Base-by-base conservation (phyloP, 2,888 invertebrate genomes). In the Brenthis hecate region DNA sequence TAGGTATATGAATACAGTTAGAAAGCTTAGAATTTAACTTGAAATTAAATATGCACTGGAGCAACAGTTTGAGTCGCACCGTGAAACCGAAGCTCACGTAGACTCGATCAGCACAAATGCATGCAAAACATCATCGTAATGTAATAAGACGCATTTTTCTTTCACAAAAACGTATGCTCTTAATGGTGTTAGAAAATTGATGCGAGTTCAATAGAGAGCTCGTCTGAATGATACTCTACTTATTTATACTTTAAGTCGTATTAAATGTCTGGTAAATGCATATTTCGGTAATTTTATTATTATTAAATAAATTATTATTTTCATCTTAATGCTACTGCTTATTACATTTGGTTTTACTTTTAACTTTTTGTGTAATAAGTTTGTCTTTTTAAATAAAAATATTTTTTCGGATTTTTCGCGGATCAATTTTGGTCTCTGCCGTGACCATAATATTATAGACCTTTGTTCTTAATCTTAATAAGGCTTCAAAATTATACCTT, bases 61-160 rank as follows among this genome's bases (percentile, higher is more conserved):
- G 19, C 62, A 62, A 54, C 53, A 62, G 62, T 62, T 53, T 62
- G 43, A 62, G 54, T 13, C 16, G 62, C 36, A 62, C 74, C 77
- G 79, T 79, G 79, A 79, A 80, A 78, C 73, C 72, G 66, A 69
- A 65, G 68, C 73, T 75, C 81, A 81, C 81, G 80, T 77, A 70
- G 61, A 68, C 68, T 73, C 74, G 67, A 77, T 77, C 73, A 73
- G 71, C 72, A 77, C 80, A 83, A 81, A 81, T 81, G 81, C 72
- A 74, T 70, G 76, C 81, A 84, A 84, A 83, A 83, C 85, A 75
- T 71, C 69, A 77, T 69, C 73, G 77, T 90, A 91, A 91, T 90
- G 88, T 86, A 89, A 91, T 91, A 90, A 91, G 88, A 85, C 79
- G 81, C 83, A 90, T 91, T 91, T 91, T 91, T 91, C 89, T 85